These are phyloP conservation scores for Hyaena hyaena DNA, from an alignment of 2,113 vertebrate species.

Conservation along the genomic window DNA sequence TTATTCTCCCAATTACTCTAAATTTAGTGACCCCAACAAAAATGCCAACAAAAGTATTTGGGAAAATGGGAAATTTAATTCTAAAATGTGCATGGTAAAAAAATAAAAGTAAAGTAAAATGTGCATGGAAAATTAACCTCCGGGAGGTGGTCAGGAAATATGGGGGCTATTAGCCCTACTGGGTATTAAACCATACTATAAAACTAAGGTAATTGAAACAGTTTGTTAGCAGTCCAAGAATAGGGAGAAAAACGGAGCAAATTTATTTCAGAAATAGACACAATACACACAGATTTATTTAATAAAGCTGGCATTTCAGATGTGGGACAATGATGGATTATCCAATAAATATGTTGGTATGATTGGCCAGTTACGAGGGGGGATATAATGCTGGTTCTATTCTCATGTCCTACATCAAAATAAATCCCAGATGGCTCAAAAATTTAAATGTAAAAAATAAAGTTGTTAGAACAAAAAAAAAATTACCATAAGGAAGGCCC, in stretches of 20 bases:
- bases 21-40: slow-evolving; percentile 49
- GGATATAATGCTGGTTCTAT: not conserved
- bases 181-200: slow-evolving; percentile 54
- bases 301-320: slow-evolving; percentile 54
- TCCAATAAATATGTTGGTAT: slow-evolving; percentile 27
- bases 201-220: slow-evolving; percentile 63
- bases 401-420: slow-evolving; percentile 46
- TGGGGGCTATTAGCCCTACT: not conserved
- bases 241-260: not conserved
- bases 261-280: slow-evolving; percentile 9
- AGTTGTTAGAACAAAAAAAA: slow-evolving; percentile 38
- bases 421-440: slow-evolving; percentile 59
- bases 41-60: slow-evolving; percentile 35
- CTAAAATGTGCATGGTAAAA: slow-evolving; percentile 23
- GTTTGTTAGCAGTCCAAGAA: slow-evolving; percentile 55
- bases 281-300: not conserved
- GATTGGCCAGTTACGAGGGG: not conserved
- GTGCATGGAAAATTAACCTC: slow-evolving; percentile 50
- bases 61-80: slow-evolving; percentile 51
- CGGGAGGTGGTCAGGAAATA: not conserved
- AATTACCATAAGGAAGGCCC: not conserved
- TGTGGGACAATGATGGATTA: slow-evolving; percentile 48
- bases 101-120: slow-evolving; percentile 23
- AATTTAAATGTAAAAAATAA: slow-evolving; percentile 57
- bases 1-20: not conserved